These are phyloP conservation scores for Moxostoma hubbsi DNA, from an alignment of 2,797 vertebrate species.

Conservation along the genomic window DNA sequence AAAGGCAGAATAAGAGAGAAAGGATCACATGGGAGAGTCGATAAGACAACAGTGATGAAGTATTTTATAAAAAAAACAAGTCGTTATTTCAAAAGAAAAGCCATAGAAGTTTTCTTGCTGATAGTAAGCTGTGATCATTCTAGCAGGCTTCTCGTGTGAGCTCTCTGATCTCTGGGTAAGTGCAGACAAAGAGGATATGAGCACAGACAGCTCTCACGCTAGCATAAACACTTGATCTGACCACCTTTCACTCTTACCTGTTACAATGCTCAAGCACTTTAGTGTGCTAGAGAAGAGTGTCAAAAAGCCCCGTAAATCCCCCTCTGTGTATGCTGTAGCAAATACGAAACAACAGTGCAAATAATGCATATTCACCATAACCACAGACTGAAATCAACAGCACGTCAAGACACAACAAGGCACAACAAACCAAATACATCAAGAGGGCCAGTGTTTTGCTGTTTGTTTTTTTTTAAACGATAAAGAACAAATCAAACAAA, in stretches of 20 bases:
- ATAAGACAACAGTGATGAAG: slow-evolving; percentile 49
- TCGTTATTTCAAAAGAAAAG: slow-evolving; percentile 43
- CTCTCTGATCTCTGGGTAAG: slow-evolving; percentile 56
- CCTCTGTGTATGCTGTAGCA: slow-evolving; percentile 44
- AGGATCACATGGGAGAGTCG: slow-evolving; percentile 1
- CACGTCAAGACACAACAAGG: too few relatives aligned
- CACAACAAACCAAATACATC: background rate
- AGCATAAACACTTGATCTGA: slow-evolving; percentile 62
- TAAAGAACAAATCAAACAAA: slow-evolving; percentile 10
- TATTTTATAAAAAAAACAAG: slow-evolving; percentile 52
- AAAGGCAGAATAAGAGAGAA: slow-evolving; percentile 15
- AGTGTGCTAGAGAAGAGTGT: slow-evolving; percentile 41
- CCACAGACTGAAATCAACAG: background rate
- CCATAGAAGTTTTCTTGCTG: slow-evolving; percentile 36
- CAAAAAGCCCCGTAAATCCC: slow-evolving; percentile 26
- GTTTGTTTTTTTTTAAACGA: background rate
- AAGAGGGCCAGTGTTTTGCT: background rate
- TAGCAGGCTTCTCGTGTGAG: slow-evolving; percentile 51
- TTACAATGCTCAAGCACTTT: slow-evolving; percentile 54
- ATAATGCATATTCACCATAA: slow-evolving; percentile 49
- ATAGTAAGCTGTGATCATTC: slow-evolving; percentile 41
- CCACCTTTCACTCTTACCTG: slow-evolving; percentile 51
- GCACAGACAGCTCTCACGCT: slow-evolving; percentile 50
- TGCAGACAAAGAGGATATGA: slow-evolving; percentile 52
- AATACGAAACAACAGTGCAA: slow-evolving; percentile 39